Evolutionary conservation across 1,140 invertebrate genomes (phyloP).

Genomic region (Panagrolaimus sp.): DNA sequence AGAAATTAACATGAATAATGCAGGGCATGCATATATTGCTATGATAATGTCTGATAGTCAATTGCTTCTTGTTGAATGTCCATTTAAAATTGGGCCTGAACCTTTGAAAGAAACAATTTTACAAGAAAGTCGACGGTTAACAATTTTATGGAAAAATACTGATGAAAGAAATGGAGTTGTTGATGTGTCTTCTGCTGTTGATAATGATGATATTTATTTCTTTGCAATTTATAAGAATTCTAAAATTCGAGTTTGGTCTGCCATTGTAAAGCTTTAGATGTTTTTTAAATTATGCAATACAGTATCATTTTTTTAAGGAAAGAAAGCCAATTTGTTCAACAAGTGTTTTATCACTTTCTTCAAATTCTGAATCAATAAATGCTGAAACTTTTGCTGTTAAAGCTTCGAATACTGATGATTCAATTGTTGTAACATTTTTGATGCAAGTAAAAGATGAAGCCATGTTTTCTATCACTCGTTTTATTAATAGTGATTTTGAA

Average conservation of each 20-base stretch:
- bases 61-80: not conserved
- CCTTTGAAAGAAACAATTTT: not conserved
- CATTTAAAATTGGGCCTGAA: not conserved
- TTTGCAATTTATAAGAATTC: conserved; percentile 2
- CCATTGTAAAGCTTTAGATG: no score
- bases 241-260: not conserved
- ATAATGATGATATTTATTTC: not conserved
- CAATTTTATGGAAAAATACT: not conserved
- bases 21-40: not conserved
- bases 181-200: not conserved
- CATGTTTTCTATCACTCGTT: no score
- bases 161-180: not conserved
- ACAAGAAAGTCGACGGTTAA: not conserved
- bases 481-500: no score
- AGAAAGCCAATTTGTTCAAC: not conserved
- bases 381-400: not conserved
- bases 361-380: not conserved
- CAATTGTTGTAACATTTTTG: not conserved
- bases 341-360: no score
- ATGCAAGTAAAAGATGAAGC: not conserved
- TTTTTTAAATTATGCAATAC: no score
- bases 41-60: conserved; percentile 1
- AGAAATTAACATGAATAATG: not conserved
- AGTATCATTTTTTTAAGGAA: not conserved
- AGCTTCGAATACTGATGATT: not conserved